phyloP scores from a whole-genome alignment of 2,113 vertebrate species.

The Haliaeetus leucogaster region DNA sequence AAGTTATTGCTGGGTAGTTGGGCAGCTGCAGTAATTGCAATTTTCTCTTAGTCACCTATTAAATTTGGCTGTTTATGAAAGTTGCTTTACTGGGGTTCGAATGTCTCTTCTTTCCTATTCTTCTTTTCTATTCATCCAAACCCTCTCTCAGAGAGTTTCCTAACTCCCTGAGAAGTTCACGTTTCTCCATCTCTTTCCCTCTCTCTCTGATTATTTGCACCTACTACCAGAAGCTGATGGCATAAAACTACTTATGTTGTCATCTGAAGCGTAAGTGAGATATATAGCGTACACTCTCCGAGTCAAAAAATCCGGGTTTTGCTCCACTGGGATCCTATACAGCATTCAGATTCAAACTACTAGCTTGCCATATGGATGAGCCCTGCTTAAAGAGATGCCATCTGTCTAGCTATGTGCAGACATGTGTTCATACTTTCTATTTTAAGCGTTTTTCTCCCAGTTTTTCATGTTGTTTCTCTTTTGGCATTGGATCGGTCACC shows the following conservation, averaged over 20 bases:
- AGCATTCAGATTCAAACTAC: background rate
- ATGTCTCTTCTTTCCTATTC: background rate
- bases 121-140: background rate
- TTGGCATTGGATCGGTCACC: background rate
- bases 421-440: conserved; percentile 33
- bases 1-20: background rate
- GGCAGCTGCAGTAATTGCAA: background rate
- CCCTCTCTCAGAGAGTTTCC: background rate
- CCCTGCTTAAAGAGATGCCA: conserved; percentile 13
- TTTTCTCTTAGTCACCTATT: background rate
- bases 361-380: conserved; percentile 25
- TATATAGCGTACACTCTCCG: background rate
- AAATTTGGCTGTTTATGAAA: background rate
- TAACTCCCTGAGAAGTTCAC: background rate
- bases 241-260: background rate
- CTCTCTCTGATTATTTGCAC: background rate
- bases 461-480: conserved; percentile 23
- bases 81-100: background rate
- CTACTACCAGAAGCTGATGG: background rate
- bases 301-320: background rate
- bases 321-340: conserved; percentile 1
- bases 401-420: conserved; percentile 21
- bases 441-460: conserved; percentile 2
- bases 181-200: background rate
- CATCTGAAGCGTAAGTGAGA: background rate